Base-by-base conservation (phyloP, 1,140 invertebrate genomes). In the Acromyrmex heyeri region DNA sequence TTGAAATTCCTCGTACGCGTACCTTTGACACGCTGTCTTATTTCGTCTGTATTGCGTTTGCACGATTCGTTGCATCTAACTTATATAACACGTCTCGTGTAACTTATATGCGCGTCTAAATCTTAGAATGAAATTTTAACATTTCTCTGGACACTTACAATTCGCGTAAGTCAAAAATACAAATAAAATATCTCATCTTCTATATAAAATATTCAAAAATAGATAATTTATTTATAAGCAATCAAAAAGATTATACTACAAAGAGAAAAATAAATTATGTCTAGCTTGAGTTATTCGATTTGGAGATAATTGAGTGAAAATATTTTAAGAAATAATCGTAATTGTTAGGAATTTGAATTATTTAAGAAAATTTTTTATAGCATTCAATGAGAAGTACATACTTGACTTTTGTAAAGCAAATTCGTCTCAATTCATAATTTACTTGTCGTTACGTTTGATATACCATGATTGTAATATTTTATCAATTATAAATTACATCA, bases 111-210 rank as follows among this genome's bases (percentile, higher is more conserved):
- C 7, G 0, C 7, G 34, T 8, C 34, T 38, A 8, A 62, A 62
- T 76, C 38, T 76, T 27, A 27, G 18, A 73, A 73, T 53, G 3
- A 8, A 73, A 34, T 73, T 73, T n/a, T 53, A 55, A n/a, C 24
- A 53, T n/a, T 50, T n/a, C 4, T 16, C 24, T 30, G 21, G 10
- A 55, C 24, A 73, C 24, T 73, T n/a, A 30, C n/a, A 55, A 55
- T n/a, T n/a, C 10, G 48, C 5, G 10, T 14, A 55, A 70, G 48
- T 48, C 3, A 48, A 70, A 24, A 7, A 6, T 48, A 16, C 16
- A 70, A 8, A 24, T 70, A 16, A 48, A 70, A 48, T 48, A 5
- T 38, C 8, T 1, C 5, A 44, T 38, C 0, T 21, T 67, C 1
- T 38, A 38, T 38, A 38, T 7, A 67, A 67, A 67, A 44, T 18